phyloP scores from a whole-genome alignment of 2,888 invertebrate species.

The Ectemnius cavifrons region DNA sequence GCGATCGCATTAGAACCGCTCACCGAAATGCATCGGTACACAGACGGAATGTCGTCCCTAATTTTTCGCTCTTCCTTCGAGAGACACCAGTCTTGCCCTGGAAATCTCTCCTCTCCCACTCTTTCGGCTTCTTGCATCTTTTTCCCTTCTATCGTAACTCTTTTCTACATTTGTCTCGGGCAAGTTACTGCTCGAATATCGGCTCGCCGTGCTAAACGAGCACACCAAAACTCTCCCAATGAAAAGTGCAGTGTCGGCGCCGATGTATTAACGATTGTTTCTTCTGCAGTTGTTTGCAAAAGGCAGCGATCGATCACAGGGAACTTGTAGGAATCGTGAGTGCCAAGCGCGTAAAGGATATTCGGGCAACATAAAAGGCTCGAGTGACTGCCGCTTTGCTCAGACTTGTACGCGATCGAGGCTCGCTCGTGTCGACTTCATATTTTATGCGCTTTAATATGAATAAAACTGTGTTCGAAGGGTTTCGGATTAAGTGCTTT shows the following conservation, averaged over 20 bases:
- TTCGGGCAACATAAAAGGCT: too few relatives aligned
- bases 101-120: conserved; percentile 16
- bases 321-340: too few relatives aligned
- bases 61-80: conserved; percentile 56
- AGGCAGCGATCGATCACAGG: too few relatives aligned
- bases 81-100: too few relatives aligned
- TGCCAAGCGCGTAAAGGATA: too few relatives aligned
- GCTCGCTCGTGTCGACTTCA: conserved; percentile 10
- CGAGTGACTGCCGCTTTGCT: too few relatives aligned
- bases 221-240: too few relatives aligned
- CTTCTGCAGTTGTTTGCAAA: too few relatives aligned
- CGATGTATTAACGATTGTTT: too few relatives aligned
- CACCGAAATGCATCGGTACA: conserved; percentile 64
- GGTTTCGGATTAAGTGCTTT: conserved; percentile 59
- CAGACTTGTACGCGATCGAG: too few relatives aligned
- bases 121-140: not conserved
- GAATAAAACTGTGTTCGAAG: conserved; percentile 54
- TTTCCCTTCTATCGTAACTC: not conserved
- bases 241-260: too few relatives aligned
- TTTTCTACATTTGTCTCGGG: not conserved
- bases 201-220: conserved; percentile 4
- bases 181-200: conserved; percentile 48
- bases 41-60: conserved; percentile 66
- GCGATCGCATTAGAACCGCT: conserved; percentile 62
- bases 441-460: conserved; percentile 52